Evolutionary conservation across 2,888 invertebrate genomes (phyloP), one percentile per base, ranked within the genome.

Genomic region (Synergus japonicus): DNA sequence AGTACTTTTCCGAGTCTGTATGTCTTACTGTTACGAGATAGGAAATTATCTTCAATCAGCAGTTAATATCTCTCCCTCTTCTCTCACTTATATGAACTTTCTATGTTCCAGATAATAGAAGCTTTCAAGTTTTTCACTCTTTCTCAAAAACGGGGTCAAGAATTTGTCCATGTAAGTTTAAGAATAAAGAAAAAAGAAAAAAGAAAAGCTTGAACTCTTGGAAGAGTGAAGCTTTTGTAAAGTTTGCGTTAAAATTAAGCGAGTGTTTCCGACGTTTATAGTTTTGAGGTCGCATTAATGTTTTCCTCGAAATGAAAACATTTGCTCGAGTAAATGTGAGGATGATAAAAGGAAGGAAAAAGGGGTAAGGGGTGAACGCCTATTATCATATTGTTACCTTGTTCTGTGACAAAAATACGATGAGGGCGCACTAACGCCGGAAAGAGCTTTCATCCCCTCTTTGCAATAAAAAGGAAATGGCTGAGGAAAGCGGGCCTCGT

Each of bases 341-440:
- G 49, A 73, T 73, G 73, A 73, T 73, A 73, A 73, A 54, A 73
- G 73, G 22, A 41, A 41, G 49, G n/a, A 3, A 9, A 73, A n/a
- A 37, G 73, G 22, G 54, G n/a, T 54, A 22, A 37, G 37, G 73
- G 49, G 73, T 37, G 73, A 73, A 73, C 54, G 73, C 54, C 73
- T 73, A 73, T 73, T 73, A 73, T 73, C 73, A 73, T 73, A 73
- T 73, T 73, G 73, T 73, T 73, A 73, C 73, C 73, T 73, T 73
- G 54, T 73, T 73, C 73, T 54, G 54, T 54, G 54, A 73, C 54
- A 73, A 73, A 73, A 73, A 54, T 54, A 54, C 37, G 73, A 73
- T 73, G 73, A 22, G 73, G 73, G 73, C 73, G 37, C 54, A 54
- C n/a, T n/a, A 54, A 49, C 54, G n/a, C 73, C 29, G 73, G 69